These are phyloP conservation scores for Procambarus virginalis DNA, from an alignment of 1,140 invertebrate species.

Conservation along the genomic window DNA sequence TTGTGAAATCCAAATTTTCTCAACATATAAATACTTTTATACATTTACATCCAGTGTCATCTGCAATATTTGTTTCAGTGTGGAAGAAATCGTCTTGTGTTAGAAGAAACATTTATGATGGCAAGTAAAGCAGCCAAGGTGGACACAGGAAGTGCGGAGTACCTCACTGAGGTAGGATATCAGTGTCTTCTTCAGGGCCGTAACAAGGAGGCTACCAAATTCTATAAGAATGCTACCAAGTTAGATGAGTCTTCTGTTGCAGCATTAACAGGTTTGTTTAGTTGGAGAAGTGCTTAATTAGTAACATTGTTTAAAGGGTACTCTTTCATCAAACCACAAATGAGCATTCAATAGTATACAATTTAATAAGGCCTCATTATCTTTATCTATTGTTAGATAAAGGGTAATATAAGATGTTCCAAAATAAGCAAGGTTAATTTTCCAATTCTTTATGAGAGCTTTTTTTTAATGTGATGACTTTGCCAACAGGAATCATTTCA, in stretches of 20 bases:
- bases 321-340: no score
- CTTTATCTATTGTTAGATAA: no score
- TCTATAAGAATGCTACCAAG: constrained; percentile 86
- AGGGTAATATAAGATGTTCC: no score
- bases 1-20: no score
- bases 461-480: background rate
- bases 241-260: constrained; percentile 87
- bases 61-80: constrained; percentile 75
- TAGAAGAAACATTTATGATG: constrained; percentile 83
- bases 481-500: constrained; percentile 81
- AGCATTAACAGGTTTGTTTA: constrained; percentile 78
- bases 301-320: no score
- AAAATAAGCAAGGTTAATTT: no score
- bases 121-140: constrained; percentile 85
- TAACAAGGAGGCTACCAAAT: constrained; percentile 84
- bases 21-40: no score
- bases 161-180: constrained; percentile 87
- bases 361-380: no score
- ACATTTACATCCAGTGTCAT: no score
- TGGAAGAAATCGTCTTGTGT: constrained; percentile 81
- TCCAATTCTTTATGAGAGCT: no score
- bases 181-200: constrained; percentile 84
- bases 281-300: no score
- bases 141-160: constrained; percentile 80
- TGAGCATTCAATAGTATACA: no score